These are phyloP conservation scores for Dendrolimus houi DNA, from an alignment of 2,888 invertebrate genomes.

Conservation along the genomic window DNA sequence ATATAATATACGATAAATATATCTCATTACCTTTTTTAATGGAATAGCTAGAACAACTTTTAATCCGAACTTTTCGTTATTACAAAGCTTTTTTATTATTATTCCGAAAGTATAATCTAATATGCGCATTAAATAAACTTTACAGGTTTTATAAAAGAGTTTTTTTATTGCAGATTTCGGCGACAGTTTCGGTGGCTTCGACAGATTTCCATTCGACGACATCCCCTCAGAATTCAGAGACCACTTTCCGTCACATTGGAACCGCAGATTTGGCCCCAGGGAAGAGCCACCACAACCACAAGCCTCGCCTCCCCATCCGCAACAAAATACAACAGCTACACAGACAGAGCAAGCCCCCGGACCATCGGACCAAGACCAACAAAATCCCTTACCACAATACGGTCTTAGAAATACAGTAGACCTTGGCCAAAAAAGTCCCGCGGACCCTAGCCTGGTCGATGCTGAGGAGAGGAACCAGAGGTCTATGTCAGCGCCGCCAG, in stretches of 20 bases:
- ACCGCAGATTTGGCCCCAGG: conserved; percentile 48
- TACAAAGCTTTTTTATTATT: too few species aligned
- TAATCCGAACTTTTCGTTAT: too few species aligned
- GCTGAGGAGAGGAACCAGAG: conserved; percentile 79
- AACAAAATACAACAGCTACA: conserved; percentile 51
- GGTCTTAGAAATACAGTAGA: conserved; percentile 87
- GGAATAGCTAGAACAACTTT: too few species aligned
- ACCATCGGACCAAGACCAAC: conserved; percentile 29
- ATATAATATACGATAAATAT: too few species aligned
- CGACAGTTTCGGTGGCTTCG: conserved; percentile 66
- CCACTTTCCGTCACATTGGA: conserved; percentile 64
- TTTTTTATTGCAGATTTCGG: conserved; percentile 63
- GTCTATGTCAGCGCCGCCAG: conserved; percentile 89
- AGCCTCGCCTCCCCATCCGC: conserved; percentile 30
- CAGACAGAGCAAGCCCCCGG: conserved; percentile 53
- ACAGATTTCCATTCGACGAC: conserved; percentile 72
- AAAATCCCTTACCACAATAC: conserved; percentile 76
- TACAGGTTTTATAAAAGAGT: conserved; percentile 36
- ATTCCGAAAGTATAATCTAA: too few species aligned
- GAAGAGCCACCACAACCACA: conserved; percentile 39
- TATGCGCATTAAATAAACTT: conserved; percentile 5
- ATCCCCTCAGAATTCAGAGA: conserved; percentile 69
- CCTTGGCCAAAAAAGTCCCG: conserved; percentile 81
- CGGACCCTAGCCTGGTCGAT: conserved; percentile 66
- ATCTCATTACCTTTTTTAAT: too few species aligned